Percentiles rank a stretch among this genome's conserved stretches.
Conservation (phyloP, 2,888 invertebrate genomes). For the Cyaniris semiargus region DNA sequence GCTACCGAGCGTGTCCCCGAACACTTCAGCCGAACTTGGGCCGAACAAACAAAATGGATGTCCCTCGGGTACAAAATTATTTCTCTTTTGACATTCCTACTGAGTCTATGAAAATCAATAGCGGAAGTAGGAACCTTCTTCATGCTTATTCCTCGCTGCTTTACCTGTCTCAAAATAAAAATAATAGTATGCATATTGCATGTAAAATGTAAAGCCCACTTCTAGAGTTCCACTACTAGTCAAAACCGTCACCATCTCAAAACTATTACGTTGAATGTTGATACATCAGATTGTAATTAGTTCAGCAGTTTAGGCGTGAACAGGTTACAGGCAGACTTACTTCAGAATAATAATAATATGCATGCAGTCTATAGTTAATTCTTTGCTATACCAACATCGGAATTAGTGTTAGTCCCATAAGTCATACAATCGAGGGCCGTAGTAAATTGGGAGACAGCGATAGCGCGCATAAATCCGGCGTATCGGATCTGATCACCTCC, state of each 20-base stretch:
- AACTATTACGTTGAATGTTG: too few species aligned
- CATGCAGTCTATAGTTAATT: neutral
- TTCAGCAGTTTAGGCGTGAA: too few species aligned
- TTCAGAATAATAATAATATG: too few species aligned
- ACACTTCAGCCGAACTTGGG: neutral
- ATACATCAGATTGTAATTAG: too few species aligned
- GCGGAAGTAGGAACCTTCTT: neutral
- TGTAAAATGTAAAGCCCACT: neutral
- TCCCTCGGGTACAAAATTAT: constrained; percentile 6
- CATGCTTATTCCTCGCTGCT: neutral
- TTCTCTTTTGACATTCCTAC: neutral
- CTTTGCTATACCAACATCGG: neutral
- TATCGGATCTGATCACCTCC: constrained; percentile 18
- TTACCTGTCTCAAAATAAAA: neutral
- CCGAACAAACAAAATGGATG: constrained; percentile 1
- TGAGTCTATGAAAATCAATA: neutral
- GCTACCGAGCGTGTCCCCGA: neutral
- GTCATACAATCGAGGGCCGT: constrained; percentile 24
- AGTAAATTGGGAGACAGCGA: constrained; percentile 27
- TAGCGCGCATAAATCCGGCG: neutral
- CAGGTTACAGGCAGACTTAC: too few species aligned
- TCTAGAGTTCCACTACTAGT: too few species aligned
- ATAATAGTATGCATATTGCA: neutral
- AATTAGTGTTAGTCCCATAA: neutral
- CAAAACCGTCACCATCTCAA: too few species aligned